A percentile compares a stretch with the other conserved stretches of the same genome.
These are phyloP conservation scores for Drosophila greeni DNA, from an alignment of 2,888 invertebrate genomes.

Conservation along the genomic window DNA sequence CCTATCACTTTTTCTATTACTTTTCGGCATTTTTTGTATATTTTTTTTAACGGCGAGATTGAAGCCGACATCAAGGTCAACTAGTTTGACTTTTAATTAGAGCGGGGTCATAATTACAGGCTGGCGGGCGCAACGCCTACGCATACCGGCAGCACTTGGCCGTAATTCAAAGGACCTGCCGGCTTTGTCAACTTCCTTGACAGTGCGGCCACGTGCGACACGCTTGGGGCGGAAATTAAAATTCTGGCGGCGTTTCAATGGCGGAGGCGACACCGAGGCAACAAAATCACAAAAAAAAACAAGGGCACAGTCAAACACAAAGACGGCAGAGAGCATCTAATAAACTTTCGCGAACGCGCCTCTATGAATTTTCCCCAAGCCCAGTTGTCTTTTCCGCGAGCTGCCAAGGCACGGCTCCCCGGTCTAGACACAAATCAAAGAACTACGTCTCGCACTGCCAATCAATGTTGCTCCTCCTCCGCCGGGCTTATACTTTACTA, in stretches of 20 bases:
- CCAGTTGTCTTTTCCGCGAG: slow-evolving; percentile 9
- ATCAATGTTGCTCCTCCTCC: slow-evolving; percentile 21
- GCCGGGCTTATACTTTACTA: neutral
- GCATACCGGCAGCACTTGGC: slow-evolving; percentile 20
- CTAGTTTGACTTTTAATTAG: slow-evolving; percentile 43
- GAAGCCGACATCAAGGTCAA: slow-evolving; percentile 41
- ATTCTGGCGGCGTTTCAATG: slow-evolving; percentile 57
- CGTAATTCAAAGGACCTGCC: slow-evolving; percentile 31
- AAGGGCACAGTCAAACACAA: slow-evolving; percentile 3
- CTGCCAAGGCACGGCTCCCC: slow-evolving; percentile 29
- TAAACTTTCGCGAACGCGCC: slow-evolving; percentile 35
- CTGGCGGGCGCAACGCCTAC: slow-evolving; percentile 26
- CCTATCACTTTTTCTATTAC: slow-evolving; percentile 14
- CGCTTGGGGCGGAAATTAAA: slow-evolving; percentile 58
- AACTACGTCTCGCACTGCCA: slow-evolving; percentile 43
- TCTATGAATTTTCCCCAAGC: slow-evolving; percentile 35
- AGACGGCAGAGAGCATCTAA: slow-evolving; percentile 43
- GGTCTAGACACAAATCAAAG: slow-evolving; percentile 67
- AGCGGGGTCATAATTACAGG: slow-evolving; percentile 35
- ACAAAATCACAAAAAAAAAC: slow-evolving; percentile 21
- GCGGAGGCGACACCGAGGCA: slow-evolving; percentile 30
- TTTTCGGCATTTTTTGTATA: neutral
- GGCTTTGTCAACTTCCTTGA: slow-evolving; percentile 38
- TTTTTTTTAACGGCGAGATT: neutral
- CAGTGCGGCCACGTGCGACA: slow-evolving; percentile 53